These are phyloP conservation scores for Calephelis virginiensis DNA, from an alignment of 1,140 invertebrate species.

Conservation along the genomic window DNA sequence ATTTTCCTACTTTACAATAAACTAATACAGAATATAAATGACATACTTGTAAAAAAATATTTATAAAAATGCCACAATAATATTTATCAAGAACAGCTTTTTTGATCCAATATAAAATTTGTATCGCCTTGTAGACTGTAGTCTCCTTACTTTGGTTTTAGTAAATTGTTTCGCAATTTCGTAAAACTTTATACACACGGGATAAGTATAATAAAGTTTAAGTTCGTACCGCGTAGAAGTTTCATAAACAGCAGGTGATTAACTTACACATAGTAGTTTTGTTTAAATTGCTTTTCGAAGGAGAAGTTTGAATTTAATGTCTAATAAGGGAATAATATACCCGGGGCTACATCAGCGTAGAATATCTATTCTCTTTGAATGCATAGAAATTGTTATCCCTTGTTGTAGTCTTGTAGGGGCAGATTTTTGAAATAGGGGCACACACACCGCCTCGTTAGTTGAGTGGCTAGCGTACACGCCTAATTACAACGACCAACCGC, in stretches of 20 bases:
- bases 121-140: neutral
- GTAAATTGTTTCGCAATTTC: constrained; percentile 5
- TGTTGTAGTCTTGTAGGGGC: too few species aligned
- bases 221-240: neutral
- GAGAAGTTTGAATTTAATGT: neutral
- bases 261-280: constrained; percentile 9
- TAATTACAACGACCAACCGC: too few species aligned
- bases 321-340: neutral
- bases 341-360: neutral
- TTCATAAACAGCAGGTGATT: constrained; percentile 13
- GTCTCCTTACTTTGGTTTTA: neutral
- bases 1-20: too few species aligned
- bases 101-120: neutral
- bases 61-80: too few species aligned
- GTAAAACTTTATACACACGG: constrained; percentile 7
- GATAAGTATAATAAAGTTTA: neutral
- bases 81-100: too few species aligned
- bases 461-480: too few species aligned
- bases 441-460: too few species aligned
- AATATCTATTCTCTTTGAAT: too few species aligned
- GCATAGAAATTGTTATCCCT: too few species aligned
- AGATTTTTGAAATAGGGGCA: too few species aligned
- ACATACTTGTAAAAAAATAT: too few species aligned
- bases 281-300: constrained; percentile 9
- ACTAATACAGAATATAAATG: too few species aligned